Percentiles rank a stretch among this genome's conserved stretches.
Conservation (phyloP, 1,140 invertebrate genomes). For the Bombyx mandarina region DNA sequence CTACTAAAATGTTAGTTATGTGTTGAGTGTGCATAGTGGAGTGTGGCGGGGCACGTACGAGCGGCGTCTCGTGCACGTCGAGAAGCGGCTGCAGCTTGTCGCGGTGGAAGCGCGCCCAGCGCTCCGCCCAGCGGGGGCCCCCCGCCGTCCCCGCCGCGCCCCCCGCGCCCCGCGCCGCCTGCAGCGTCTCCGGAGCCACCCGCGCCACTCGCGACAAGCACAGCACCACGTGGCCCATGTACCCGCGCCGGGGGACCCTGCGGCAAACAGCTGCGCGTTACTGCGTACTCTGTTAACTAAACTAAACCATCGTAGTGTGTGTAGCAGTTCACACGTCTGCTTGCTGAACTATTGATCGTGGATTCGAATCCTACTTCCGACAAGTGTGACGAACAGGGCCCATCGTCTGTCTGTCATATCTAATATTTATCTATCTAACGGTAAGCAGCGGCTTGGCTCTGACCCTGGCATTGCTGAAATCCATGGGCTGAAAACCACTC, state of each 20-base stretch:
- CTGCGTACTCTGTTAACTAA: too few species aligned
- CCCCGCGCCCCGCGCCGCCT: conserved; percentile 4
- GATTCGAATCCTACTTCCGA: too few species aligned
- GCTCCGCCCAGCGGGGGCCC: conserved; percentile 2
- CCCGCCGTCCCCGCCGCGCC: conserved; percentile 2
- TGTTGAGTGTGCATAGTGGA: background rate
- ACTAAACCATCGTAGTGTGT: too few species aligned
- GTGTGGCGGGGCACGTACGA: conserved; percentile 19
- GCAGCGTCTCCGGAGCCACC: conserved; percentile 18
- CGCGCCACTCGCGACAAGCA: conserved; percentile 24
- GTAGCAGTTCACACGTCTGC: too few species aligned
- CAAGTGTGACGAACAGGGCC: too few species aligned
- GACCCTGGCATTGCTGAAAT: too few species aligned
- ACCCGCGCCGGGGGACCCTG: conserved; percentile 43
- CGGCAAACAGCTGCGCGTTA: conserved; percentile 3
- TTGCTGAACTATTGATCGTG: too few species aligned
- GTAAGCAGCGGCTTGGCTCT: too few species aligned
- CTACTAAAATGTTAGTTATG: background rate
- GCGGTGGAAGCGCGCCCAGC: conserved; percentile 24
- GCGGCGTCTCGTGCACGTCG: conserved; percentile 30
- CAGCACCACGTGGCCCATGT: conserved; percentile 71
- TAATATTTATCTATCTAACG: too few species aligned
- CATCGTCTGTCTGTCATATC: too few species aligned
- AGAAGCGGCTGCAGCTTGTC: conserved; percentile 22
- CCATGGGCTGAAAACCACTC: too few species aligned